phyloP scores from a whole-genome alignment of 1,140 invertebrate species.

The Lucilia sericata region DNA sequence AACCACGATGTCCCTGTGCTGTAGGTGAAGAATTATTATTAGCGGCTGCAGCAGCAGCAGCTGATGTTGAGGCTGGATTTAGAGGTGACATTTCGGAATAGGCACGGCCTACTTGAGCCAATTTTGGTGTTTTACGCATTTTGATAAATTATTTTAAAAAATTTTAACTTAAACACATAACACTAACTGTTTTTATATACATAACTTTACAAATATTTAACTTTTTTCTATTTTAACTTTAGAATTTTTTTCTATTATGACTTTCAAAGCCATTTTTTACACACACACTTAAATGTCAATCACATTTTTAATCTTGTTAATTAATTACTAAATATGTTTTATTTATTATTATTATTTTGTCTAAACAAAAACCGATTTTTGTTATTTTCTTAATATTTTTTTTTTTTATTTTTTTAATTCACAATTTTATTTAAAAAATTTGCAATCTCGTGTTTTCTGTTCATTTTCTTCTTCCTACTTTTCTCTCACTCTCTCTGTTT shows the following conservation, averaged over 20 bases:
- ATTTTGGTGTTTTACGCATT: conserved; percentile 59
- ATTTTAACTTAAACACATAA: conserved; percentile 5
- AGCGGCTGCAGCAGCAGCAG: conserved; percentile 5
- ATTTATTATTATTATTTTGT: background rate
- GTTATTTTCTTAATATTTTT: background rate
- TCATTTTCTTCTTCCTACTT: background rate
- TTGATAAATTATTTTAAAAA: background rate
- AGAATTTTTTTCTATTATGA: background rate
- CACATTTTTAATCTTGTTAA: conserved; percentile 17
- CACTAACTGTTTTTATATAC: background rate
- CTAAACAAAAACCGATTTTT: background rate
- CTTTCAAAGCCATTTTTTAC: conserved; percentile 8
- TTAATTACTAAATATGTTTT: background rate
- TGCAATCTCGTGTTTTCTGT: background rate
- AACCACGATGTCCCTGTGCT: conserved; percentile 53
- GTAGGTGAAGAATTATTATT: conserved; percentile 48
- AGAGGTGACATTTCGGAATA: conserved; percentile 65
- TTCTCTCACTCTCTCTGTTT: conserved; percentile 8
- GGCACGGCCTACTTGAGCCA: conserved; percentile 59
- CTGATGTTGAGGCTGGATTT: conserved; percentile 51
- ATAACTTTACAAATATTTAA: background rate
- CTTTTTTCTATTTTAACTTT: too few relatives aligned
- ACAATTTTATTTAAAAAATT: background rate
- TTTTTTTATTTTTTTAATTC: background rate
- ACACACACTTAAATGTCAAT: background rate